These are phyloP conservation scores for Myotis pilosus DNA, from an alignment of 2,797 vertebrate species.

Conservation along the genomic window DNA sequence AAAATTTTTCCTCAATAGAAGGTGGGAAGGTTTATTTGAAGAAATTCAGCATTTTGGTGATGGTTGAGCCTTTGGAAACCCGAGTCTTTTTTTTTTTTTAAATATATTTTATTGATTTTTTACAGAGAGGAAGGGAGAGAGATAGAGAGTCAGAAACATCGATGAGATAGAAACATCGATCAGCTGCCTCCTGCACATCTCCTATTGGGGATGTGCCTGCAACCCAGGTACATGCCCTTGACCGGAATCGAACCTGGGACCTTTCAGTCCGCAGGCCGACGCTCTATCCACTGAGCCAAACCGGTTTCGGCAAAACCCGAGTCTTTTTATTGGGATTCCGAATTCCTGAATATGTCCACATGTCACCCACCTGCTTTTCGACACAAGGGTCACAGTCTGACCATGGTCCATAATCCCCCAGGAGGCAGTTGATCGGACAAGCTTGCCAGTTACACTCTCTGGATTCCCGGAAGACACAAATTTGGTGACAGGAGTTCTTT, in stretches of 20 bases:
- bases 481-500: constrained; percentile 84
- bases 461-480: constrained; percentile 85
- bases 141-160: too few relatives aligned
- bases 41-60: neutral
- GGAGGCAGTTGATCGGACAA: constrained; percentile 90
- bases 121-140: too few relatives aligned
- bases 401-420: constrained; percentile 91
- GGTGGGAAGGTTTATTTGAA: constrained; percentile 8
- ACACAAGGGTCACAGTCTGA: constrained; percentile 93
- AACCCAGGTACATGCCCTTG: too few relatives aligned
- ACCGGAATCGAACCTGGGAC: too few relatives aligned
- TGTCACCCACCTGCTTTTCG: constrained; percentile 87
- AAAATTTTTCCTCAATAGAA: neutral
- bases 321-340: neutral
- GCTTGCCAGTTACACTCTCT: constrained; percentile 87
- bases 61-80: neutral
- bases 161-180: too few relatives aligned
- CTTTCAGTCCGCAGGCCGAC: too few relatives aligned
- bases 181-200: too few relatives aligned
- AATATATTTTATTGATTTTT: too few relatives aligned
- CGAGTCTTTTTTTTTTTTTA: neutral
- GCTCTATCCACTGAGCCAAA: too few relatives aligned
- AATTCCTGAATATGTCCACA: neutral
- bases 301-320: too few relatives aligned
- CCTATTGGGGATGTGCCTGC: too few relatives aligned